Conservation (phyloP, 2,888 invertebrate species). For the Campoletis raptor region DNA sequence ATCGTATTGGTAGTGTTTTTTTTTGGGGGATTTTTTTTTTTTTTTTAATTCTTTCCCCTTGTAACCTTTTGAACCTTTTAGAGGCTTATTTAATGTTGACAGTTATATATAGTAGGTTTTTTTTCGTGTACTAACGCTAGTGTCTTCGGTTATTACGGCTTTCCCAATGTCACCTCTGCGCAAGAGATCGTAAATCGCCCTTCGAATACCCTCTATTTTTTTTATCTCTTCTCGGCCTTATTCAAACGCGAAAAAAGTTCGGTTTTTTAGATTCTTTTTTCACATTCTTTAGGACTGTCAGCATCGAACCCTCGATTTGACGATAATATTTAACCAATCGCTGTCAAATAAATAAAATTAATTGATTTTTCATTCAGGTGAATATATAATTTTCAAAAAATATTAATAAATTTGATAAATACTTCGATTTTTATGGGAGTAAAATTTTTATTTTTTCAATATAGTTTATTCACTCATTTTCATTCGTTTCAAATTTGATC, state of each 20-base stretch:
- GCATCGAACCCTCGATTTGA: not conserved
- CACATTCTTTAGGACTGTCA: constrained; percentile 28
- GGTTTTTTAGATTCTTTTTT: constrained; percentile 1
- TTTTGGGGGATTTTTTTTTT: constrained; percentile 63
- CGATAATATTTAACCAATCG: not conserved
- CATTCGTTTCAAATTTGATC: not conserved
- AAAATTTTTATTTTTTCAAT: too few relatives aligned
- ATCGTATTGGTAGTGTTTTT: constrained; percentile 76
- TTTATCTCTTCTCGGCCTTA: not conserved
- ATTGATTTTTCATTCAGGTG: too few relatives aligned
- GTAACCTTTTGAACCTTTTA: constrained; percentile 64
- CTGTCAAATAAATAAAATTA: constrained; percentile 4
- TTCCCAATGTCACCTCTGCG: constrained; percentile 40
- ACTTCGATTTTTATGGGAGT: too few relatives aligned
- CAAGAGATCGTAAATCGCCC: not conserved
- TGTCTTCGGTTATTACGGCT: constrained; percentile 64
- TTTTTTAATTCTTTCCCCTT: constrained; percentile 69
- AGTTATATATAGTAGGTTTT: constrained; percentile 79
- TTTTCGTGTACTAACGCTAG: constrained; percentile 65
- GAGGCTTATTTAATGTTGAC: constrained; percentile 81
- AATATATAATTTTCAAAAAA: too few relatives aligned
- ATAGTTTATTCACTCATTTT: not conserved
- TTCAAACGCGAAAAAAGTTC: constrained; percentile 3
- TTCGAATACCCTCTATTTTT: constrained; percentile 43
- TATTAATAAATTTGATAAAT: not conserved